These are phyloP conservation scores for Drosophila lacicola DNA, from an alignment of 2,888 invertebrate species.

Conservation along the genomic window DNA sequence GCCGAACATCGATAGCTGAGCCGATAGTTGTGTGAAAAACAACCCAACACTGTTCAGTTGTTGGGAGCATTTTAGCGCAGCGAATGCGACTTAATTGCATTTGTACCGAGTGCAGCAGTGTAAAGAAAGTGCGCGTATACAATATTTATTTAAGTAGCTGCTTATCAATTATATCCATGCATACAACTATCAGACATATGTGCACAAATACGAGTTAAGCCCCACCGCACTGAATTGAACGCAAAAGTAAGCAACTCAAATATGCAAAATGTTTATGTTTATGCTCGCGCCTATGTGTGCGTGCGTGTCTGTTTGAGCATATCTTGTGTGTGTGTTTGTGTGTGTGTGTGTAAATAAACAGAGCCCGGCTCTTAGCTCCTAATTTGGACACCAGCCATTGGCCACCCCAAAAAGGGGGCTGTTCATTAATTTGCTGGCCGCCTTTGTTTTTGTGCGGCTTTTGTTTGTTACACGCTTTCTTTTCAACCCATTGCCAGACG, in stretches of 20 bases:
- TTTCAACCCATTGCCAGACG: slow-evolving; percentile 49
- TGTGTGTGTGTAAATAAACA: slow-evolving; percentile 51
- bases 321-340: background rate
- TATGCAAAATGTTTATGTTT: slow-evolving; percentile 43
- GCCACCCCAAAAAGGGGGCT: slow-evolving; percentile 3
- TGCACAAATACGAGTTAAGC: slow-evolving; percentile 35
- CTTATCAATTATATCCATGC: slow-evolving; percentile 32
- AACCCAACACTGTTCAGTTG: slow-evolving; percentile 33
- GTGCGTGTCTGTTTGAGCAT: background rate
- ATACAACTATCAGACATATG: slow-evolving; percentile 38
- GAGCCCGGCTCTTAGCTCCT: slow-evolving; percentile 32
- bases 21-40: slow-evolving; percentile 22
- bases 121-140: slow-evolving; percentile 59
- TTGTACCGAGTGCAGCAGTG: slow-evolving; percentile 44
- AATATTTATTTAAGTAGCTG: slow-evolving; percentile 16
- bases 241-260: slow-evolving; percentile 44
- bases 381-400: slow-evolving; percentile 10
- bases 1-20: slow-evolving; percentile 28
- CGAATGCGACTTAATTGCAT: slow-evolving; percentile 48
- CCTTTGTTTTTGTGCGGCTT: slow-evolving; percentile 19
- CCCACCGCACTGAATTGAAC: slow-evolving; percentile 32
- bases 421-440: slow-evolving; percentile 18
- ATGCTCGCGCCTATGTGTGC: slow-evolving; percentile 30
- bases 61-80: slow-evolving; percentile 38
- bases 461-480: slow-evolving; percentile 34